Percentiles rank a stretch among this genome's conserved stretches.
These are phyloP conservation scores for Mirza zaza DNA, from an alignment of 2,113 vertebrate species.

Conservation along the genomic window DNA sequence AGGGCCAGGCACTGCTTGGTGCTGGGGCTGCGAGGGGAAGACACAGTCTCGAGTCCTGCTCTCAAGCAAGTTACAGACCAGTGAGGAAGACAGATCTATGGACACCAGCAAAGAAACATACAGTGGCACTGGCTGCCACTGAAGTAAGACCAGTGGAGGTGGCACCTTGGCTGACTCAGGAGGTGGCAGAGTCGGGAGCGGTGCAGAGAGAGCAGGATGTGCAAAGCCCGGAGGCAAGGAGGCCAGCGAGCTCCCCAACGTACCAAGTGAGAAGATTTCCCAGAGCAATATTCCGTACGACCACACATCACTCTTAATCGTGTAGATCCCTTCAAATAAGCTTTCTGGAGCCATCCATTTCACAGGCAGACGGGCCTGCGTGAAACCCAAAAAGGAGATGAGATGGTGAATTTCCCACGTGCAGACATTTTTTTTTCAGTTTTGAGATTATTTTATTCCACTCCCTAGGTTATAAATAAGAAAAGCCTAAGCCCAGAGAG, in stretches of 20 bases:
- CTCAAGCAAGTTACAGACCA: background rate
- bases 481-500: background rate
- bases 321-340: slow-evolving; percentile 94
- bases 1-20: no score
- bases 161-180: background rate
- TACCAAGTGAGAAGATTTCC: slow-evolving; percentile 99
- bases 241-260: background rate
- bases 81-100: background rate
- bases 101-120: background rate
- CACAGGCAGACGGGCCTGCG: slow-evolving; percentile 94
- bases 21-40: background rate
- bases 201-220: background rate
- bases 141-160: background rate
- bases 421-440: background rate
- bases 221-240: background rate
- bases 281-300: slow-evolving; percentile 97
- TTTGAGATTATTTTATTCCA: background rate
- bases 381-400: background rate
- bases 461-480: background rate
- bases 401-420: rapidly evolving
- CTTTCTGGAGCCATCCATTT: slow-evolving; percentile 99
- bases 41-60: background rate
- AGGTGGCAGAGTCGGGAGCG: background rate
- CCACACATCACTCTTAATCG: slow-evolving; percentile 97
- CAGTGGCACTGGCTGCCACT: background rate